These are phyloP conservation scores for Andrena trimmerana DNA, from an alignment of 2,888 invertebrate species.

Conservation along the genomic window DNA sequence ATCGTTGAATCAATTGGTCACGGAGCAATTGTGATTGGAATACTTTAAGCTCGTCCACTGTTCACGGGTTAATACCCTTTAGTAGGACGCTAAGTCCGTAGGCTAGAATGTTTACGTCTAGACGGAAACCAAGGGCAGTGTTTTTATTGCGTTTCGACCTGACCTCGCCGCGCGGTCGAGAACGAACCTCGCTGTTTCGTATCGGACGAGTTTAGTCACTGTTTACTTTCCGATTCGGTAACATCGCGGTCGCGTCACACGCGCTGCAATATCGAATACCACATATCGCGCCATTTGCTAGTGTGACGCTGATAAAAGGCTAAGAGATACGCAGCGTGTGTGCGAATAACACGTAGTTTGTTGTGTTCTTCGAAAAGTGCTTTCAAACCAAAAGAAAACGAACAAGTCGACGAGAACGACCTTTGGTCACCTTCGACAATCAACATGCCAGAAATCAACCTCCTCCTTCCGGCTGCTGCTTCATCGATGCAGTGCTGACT, in stretches of 20 bases:
- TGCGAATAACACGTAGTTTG: neutral
- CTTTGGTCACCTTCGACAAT: too few relatives aligned
- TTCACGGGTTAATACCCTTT: neutral
- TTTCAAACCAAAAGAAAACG: neutral
- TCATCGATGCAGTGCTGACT: too few relatives aligned
- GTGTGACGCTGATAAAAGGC: neutral
- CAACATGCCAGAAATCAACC: too few relatives aligned
- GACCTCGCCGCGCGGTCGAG: conserved; percentile 5
- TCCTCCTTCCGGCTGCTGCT: too few relatives aligned
- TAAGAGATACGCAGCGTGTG: neutral
- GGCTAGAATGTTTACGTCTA: neutral
- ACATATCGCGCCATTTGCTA: neutral
- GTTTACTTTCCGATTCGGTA: conserved; percentile 18
- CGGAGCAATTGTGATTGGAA: too few relatives aligned
- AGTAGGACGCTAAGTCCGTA: neutral
- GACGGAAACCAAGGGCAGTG: neutral
- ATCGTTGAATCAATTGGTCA: too few relatives aligned
- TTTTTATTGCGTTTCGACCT: neutral
- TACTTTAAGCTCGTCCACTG: neutral
- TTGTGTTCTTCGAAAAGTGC: neutral
- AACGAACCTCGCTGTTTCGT: conserved; percentile 9
- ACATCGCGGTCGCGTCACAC: neutral
- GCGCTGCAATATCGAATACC: neutral
- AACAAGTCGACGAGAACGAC: neutral
- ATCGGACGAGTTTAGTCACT: conserved; percentile 22